A percentile compares a stretch with the other conserved stretches of the same genome.
These are phyloP conservation scores for Ectropis crepuscularia DNA, from an alignment of 2,888 invertebrate species.

Conservation along the genomic window DNA sequence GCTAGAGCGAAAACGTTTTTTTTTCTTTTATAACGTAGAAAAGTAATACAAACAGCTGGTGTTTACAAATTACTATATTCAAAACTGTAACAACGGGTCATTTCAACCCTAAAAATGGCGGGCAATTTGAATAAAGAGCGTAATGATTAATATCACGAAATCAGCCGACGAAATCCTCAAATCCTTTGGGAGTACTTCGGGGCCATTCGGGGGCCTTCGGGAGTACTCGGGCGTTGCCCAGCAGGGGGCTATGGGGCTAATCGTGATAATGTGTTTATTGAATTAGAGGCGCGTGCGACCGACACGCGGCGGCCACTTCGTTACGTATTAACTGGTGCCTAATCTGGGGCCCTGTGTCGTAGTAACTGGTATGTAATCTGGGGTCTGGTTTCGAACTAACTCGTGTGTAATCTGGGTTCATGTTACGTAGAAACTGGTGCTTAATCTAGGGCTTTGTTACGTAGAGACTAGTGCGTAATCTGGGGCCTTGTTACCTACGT, in stretches of 20 bases:
- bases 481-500: background rate
- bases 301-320: constrained; percentile 63
- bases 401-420: constrained; percentile 4
- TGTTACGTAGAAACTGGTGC: background rate
- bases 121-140: constrained; percentile 70
- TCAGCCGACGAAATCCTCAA: constrained; percentile 71
- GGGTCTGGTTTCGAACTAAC: background rate
- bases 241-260: constrained; percentile 72
- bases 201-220: constrained; percentile 54
- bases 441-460: background rate
- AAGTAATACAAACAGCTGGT: constrained; percentile 14
- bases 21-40: background rate
- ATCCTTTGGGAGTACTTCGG: constrained; percentile 42
- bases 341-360: background rate
- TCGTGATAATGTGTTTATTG: constrained; percentile 85
- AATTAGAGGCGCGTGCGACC: constrained; percentile 82
- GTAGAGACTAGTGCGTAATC: background rate
- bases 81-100: constrained; percentile 35
- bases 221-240: constrained; percentile 57
- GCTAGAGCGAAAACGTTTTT: too few relatives aligned
- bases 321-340: constrained; percentile 2
- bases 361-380: constrained; percentile 2
- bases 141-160: constrained; percentile 72
- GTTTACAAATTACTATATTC: constrained; percentile 20
- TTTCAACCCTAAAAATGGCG: constrained; percentile 42